phyloP scores from a whole-genome alignment of 1,140 invertebrate species.

The Saccostrea glomerata region DNA sequence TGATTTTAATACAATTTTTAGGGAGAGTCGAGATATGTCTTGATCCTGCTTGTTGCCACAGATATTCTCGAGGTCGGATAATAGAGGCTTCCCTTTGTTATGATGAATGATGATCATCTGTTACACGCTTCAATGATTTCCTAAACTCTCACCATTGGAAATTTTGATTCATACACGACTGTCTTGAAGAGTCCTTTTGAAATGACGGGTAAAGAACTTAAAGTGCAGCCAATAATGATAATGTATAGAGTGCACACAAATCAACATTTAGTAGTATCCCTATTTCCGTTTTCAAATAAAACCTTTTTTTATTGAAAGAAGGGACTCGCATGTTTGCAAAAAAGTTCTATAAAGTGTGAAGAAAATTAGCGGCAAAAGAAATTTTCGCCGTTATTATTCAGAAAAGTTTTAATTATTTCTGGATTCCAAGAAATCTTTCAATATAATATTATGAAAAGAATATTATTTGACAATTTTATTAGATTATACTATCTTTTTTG shows the following conservation, averaged over 20 bases:
- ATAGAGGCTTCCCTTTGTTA: conserved; percentile 7
- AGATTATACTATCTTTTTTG: too few species aligned
- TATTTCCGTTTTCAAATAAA: neutral
- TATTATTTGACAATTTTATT: too few species aligned
- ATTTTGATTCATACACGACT: neutral
- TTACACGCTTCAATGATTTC: neutral
- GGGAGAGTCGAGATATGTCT: neutral
- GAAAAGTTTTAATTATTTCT: too few species aligned
- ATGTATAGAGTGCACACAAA: conserved; percentile 13
- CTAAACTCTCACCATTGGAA: neutral
- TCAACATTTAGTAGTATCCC: neutral
- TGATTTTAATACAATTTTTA: conserved; percentile 33
- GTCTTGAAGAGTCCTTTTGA: neutral
- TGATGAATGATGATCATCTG: conserved; percentile 36
- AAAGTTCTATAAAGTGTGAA: too few species aligned
- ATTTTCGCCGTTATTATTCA: too few species aligned
- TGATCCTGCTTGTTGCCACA: neutral
- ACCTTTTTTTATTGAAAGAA: neutral
- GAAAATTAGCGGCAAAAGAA: too few species aligned
- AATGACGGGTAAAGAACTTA: neutral
- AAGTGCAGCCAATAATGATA: conserved; percentile 9
- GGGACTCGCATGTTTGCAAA: too few species aligned
- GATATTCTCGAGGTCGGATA: neutral
- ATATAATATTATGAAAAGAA: too few species aligned
- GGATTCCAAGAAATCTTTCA: too few species aligned